Evolutionary conservation across 2,113 vertebrate genomes (phyloP), one percentile per base, ranked within the genome.

Genomic region (Actenoides hombroni): DNA sequence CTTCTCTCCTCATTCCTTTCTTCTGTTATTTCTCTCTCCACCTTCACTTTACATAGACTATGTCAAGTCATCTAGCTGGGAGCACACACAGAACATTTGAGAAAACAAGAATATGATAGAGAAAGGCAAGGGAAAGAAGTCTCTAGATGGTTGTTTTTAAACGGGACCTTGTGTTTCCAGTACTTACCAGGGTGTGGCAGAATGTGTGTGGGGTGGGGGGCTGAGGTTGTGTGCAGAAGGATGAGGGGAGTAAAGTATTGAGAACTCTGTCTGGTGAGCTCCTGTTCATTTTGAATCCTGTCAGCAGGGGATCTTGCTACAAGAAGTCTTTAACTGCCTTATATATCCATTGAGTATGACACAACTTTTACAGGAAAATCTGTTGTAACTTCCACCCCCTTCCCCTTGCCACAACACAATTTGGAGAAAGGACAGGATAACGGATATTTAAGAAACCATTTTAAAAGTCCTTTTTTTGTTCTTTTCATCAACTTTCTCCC

Each of bases 401-500:
- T 46, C 46, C 46, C 15, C 46, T 95, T 70, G 49, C 73, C 56
- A 44, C 53, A 76, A 78, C 90, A 82, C 21, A 60, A 75, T 48
- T 87, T 77, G 49, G 53, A 91, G 40, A 83, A 86, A n/a, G 46
- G 53, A 53, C 6, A 35, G 31, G n/a, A 86, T 48, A 68, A 60
- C 64, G 86, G 95, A 88, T 94, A 97, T 97, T 95, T 96, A 86
- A 92, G 95, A 97, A 98, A 88, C 63, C 70, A 84, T 86, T 56
- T 70, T 20, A 97, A 88, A 85, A 84, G 80, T 88, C 75, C 67
- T 63, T 93, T 88, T 88, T 98, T 97, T 96, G 92, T 96, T 97
- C 93, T 98, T 91, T 95, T 97, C 96, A 97, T 98, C 97, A 96
- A 48, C 96, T 96, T 94, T 96, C 95, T 97, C 87, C 89, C 48